Evolutionary conservation across 1,140 invertebrate genomes (phyloP).

Genomic region (Platyscapa corneri): DNA sequence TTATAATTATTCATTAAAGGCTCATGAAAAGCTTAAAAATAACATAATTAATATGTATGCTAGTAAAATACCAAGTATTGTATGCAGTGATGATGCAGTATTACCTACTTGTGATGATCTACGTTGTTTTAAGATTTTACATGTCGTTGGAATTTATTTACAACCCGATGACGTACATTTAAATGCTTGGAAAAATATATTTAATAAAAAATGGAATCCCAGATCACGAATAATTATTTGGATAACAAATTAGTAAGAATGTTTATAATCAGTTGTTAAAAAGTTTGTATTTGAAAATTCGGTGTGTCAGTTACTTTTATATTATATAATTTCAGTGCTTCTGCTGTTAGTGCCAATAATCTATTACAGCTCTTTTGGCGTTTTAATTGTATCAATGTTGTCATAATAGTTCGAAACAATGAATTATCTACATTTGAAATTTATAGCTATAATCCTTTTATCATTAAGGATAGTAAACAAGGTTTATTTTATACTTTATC

Average conservation of each 20-base stretch:
- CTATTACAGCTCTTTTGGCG: neutral
- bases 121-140: slow-evolving; percentile 3
- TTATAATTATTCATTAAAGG: neutral
- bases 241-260: slow-evolving; percentile 1
- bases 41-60: neutral
- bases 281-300: neutral
- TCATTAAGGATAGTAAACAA: neutral
- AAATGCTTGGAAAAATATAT: neutral
- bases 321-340: neutral
- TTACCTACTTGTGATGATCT: neutral
- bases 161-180: neutral
- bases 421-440: neutral
- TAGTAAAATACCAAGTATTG: neutral
- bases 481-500: neutral
- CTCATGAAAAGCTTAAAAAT: neutral
- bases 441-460: slow-evolving; percentile 22
- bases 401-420: neutral
- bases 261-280: neutral
- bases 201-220: slow-evolving; percentile 14
- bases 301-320: neutral
- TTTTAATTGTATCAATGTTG: neutral
- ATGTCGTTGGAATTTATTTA: neutral
- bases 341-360: neutral
- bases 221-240: slow-evolving; percentile 32
- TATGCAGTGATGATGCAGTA: neutral